Evolutionary conservation across 2,113 vertebrate species (phyloP).

Genomic region (Triplophysa dalaica): DNA sequence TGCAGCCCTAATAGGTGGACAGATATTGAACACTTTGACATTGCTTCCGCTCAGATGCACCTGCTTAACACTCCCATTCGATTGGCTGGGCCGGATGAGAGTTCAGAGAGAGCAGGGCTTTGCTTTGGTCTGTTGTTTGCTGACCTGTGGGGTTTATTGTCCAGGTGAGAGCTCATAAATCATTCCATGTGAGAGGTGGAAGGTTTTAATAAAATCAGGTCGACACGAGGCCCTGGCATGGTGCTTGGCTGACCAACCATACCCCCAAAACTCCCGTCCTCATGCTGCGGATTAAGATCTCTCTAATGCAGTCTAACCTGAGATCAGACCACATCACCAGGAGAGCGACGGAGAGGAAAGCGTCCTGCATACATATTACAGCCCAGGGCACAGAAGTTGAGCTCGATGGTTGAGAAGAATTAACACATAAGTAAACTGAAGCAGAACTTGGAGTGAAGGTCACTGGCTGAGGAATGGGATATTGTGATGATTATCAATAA

Average conservation of each 20-base stretch:
- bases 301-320: conserved; percentile 32
- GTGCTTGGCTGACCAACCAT: conserved; percentile 40
- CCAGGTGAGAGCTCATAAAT: conserved; percentile 49
- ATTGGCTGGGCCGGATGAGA: background rate
- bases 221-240: conserved; percentile 11
- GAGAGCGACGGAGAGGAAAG: conserved; percentile 3
- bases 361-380: conserved; percentile 17
- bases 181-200: conserved; percentile 38
- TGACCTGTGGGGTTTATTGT: conserved; percentile 27
- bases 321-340: conserved; percentile 31
- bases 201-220: conserved; percentile 39
- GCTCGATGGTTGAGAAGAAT: background rate
- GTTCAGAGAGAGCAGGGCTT: conserved; percentile 3
- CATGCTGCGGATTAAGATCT: conserved; percentile 26
- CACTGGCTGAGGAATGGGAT: no score
- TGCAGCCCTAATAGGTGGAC: no score
- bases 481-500: no score
- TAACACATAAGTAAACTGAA: background rate
- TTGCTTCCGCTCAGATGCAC: background rate
- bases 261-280: conserved; percentile 36
- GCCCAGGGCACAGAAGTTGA: background rate
- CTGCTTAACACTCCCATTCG: background rate
- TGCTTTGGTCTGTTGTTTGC: conserved; percentile 11
- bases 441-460: no score
- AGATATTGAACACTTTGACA: background rate